Percentiles rank a stretch among this genome's conserved stretches.
Evolutionary conservation across 1,140 invertebrate genomes (phyloP).

Genomic region (Cheumatopsyche charites): DNA sequence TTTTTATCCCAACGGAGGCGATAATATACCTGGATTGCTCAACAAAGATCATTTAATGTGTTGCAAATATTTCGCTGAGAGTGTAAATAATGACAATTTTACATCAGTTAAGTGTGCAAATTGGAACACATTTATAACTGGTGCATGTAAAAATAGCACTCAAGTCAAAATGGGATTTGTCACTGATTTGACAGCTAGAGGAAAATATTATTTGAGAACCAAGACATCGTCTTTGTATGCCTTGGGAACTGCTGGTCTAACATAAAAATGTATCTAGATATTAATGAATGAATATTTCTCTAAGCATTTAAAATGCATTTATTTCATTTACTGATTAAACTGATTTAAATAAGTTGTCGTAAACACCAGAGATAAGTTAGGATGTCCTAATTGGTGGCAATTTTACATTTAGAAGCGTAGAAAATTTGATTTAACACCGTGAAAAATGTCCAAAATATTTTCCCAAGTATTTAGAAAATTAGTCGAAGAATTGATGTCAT

Average conservation of each 20-base stretch:
- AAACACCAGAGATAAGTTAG: no score
- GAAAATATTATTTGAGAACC: slow-evolving; percentile 13
- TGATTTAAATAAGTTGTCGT: no score
- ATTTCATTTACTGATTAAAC: no score
- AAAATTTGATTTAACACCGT: no score
- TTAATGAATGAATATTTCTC: no score
- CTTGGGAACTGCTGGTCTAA: not conserved
- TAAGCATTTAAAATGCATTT: no score
- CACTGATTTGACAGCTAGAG: slow-evolving; percentile 42
- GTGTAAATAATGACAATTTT: slow-evolving; percentile 56
- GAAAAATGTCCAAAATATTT: no score
- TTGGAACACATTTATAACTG: slow-evolving; percentile 52
- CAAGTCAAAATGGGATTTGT: slow-evolving; percentile 50
- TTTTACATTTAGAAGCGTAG: no score
- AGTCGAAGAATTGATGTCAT: no score
- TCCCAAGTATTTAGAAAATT: no score
- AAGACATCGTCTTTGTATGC: not conserved
- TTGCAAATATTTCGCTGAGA: slow-evolving; percentile 68
- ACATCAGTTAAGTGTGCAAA: slow-evolving; percentile 50
- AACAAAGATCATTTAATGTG: slow-evolving; percentile 66
- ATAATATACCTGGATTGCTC: slow-evolving; percentile 59
- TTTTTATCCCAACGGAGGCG: slow-evolving; percentile 82
- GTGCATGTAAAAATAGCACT: slow-evolving; percentile 46
- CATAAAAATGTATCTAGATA: no score
- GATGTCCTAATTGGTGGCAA: no score